Evolutionary conservation across 1,140 invertebrate species (phyloP).

Genomic region (Nymphalis io): DNA sequence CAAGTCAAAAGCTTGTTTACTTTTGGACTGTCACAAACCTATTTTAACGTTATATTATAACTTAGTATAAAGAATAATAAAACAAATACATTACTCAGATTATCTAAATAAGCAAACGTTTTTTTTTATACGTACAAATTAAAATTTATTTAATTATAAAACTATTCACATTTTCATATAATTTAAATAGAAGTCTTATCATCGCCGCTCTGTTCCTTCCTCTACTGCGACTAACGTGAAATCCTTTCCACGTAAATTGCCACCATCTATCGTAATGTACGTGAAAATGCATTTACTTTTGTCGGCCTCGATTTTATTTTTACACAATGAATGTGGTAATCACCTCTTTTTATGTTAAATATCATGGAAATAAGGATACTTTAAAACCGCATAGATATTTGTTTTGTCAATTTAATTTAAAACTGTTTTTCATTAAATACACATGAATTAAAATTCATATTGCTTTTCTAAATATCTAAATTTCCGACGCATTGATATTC

Average conservation of each 20-base stretch:
- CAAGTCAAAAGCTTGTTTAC: too few species aligned
- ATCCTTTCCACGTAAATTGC: slow-evolving; percentile 62
- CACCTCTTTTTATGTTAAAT: not conserved
- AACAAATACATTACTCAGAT: too few species aligned
- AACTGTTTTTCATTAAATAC: not conserved
- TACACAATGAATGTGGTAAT: slow-evolving; percentile 5
- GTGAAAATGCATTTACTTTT: slow-evolving; percentile 46
- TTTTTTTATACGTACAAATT: too few species aligned
- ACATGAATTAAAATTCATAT: too few species aligned
- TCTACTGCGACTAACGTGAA: slow-evolving; percentile 51
- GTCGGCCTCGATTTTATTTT: slow-evolving; percentile 33
- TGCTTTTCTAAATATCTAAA: too few species aligned
- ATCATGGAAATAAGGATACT: not conserved
- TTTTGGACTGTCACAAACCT: too few species aligned
- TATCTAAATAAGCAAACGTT: too few species aligned
- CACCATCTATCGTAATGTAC: slow-evolving; percentile 33
- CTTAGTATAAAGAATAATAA: too few species aligned
- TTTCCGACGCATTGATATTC: too few species aligned
- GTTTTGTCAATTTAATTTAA: not conserved
- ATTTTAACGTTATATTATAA: too few species aligned
- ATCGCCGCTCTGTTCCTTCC: slow-evolving; percentile 49
- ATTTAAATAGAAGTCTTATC: slow-evolving; percentile 49
- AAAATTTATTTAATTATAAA: too few species aligned
- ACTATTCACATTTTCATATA: too few species aligned
- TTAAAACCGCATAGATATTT: not conserved